Evolutionary conservation across 2,113 vertebrate genomes (phyloP).

Genomic region (Psittacula cyanocephala): DNA sequence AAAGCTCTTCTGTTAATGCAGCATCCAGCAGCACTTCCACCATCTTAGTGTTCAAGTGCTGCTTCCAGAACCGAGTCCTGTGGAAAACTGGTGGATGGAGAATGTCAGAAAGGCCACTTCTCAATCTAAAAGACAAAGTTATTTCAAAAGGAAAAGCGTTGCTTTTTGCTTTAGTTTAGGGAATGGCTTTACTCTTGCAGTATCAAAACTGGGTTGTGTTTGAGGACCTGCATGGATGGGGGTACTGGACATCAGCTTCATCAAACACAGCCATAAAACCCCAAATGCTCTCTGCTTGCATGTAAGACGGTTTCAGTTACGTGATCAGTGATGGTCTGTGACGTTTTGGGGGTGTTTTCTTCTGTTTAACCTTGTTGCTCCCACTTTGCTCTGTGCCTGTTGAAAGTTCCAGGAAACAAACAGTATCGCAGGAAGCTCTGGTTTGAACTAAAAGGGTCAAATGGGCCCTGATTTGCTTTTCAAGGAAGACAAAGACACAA

Average conservation of each 20-base stretch:
- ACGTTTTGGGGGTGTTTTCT: neutral
- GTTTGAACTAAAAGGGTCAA: conserved; percentile 73
- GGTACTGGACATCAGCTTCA: neutral
- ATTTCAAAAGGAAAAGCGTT: fast-evolving
- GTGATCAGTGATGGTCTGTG: neutral
- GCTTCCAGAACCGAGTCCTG: fast-evolving
- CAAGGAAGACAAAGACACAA: conserved; percentile 23
- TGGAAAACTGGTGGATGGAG: neutral
- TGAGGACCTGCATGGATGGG: neutral
- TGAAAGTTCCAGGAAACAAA: conserved; percentile 60
- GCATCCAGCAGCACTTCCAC: neutral
- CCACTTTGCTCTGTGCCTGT: conserved; percentile 46
- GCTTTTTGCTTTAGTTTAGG: neutral
- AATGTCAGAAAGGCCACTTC: neutral
- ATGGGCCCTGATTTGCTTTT: conserved; percentile 74
- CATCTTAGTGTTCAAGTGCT: fast-evolving
- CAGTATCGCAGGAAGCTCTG: conserved; percentile 66
- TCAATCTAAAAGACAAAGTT: neutral
- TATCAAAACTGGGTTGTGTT: neutral
- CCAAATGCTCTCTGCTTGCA: neutral
- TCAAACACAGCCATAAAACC: neutral
- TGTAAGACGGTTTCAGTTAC: neutral
- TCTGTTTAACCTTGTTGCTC: conserved; percentile 4
- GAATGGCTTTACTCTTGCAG: neutral
- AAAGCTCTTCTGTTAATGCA: neutral